Evolutionary conservation across 2,888 invertebrate genomes (phyloP).

Genomic region (Spisula subtruncata): DNA sequence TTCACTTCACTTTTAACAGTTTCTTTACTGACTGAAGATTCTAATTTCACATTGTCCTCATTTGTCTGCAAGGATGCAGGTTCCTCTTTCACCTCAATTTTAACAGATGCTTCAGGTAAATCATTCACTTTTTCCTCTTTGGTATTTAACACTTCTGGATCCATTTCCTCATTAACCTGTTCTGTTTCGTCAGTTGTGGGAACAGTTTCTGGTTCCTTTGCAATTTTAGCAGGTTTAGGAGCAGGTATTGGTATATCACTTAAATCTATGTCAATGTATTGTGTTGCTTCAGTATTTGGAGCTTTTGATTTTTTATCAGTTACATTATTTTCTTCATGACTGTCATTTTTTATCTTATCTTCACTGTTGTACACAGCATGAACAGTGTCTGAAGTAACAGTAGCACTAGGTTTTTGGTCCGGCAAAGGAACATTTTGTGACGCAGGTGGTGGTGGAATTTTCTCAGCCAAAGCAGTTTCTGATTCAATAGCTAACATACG

Average conservation of each 20-base stretch:
- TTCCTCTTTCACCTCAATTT: neutral
- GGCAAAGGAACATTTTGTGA: slow-evolving; percentile 61
- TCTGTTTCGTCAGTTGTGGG: too few relatives aligned
- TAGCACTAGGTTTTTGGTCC: slow-evolving; percentile 60
- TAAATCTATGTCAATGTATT: neutral
- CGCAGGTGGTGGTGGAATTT: slow-evolving; percentile 75
- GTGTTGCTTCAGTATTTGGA: neutral
- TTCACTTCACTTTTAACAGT: neutral
- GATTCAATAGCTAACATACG: slow-evolving; percentile 76
- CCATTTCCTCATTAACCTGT: neutral
- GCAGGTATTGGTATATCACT: neutral
- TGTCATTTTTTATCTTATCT: neutral
- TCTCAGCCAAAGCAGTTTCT: slow-evolving; percentile 59
- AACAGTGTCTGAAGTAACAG: slow-evolving; percentile 51
- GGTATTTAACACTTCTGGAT: too few relatives aligned
- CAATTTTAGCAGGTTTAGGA: neutral
- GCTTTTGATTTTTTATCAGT: neutral
- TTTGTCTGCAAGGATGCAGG: neutral
- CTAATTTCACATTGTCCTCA: neutral
- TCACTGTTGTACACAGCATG: slow-evolving; percentile 53
- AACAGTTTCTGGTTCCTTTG: too few relatives aligned
- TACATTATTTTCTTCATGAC: neutral
- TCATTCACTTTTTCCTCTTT: neutral
- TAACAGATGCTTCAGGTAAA: neutral
- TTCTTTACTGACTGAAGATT: neutral